These are phyloP conservation scores for sheep (Ovis aries) DNA, from an alignment of 2,113 vertebrate genomes.

Conservation along the genomic window ARS-UI_Ramb_v3.0 NC_056055.1:151598001-151598500, in stretches of 20 bases:
- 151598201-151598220: background rate
- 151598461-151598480: background rate
- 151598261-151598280: slow-evolving; percentile 8
- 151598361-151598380: slow-evolving; percentile 31
- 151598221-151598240: background rate
- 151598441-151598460: background rate
- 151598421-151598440: slow-evolving; percentile 47
- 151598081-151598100: background rate
- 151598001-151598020: background rate
- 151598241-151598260: background rate
- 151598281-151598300: background rate
- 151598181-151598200: background rate
- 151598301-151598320: slow-evolving; percentile 29
- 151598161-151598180: background rate
- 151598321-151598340: slow-evolving; percentile 28
- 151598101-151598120: background rate
- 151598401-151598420: slow-evolving; percentile 29
- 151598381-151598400: background rate
- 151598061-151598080: slow-evolving; percentile 16
- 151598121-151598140: background rate
- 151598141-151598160: background rate
- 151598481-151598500: slow-evolving; percentile 32
- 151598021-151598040: background rate
- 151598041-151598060: background rate
- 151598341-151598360: slow-evolving; percentile 30